Evolutionary conservation across 2,113 vertebrate genomes (phyloP), one percentile per base, ranked within the genome.

Genomic region (Sakesphorus luctuosus): DNA sequence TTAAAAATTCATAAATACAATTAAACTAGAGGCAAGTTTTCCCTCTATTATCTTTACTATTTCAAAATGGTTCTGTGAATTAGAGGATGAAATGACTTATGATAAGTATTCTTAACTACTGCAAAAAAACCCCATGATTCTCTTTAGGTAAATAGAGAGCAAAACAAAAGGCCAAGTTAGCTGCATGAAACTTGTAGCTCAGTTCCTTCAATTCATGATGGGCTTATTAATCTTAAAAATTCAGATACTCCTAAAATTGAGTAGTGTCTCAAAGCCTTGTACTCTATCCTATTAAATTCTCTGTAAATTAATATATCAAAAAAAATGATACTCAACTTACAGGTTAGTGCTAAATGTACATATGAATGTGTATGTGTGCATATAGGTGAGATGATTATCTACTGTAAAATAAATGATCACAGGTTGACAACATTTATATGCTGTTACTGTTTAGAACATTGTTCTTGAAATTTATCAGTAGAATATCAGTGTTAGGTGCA

Each of bases 111-210:
- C 4, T 61, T 73, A 91, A 61, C 26, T 65, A 40, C 19, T 26
- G 7, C n/a, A 67, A 56, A 47, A 47, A 94, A 65, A 0, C 0
- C 0, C 10, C 1, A 10, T 44, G 4, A 31, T 36, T 67, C 15
- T 52, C 18, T 66, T 73, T 31, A 36, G 19, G 29, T 73, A 35
- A 76, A 19, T 16, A 69, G 28, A 28, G 19, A 77, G 46, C 28
- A 74, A 84, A 94, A 73, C 7, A 81, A 46, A 89, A 81, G 35
- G 24, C 38, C 43, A 46, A 7, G 12, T 47, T 43, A 80, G 19
- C 7, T 77, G 43, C 62, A 28, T 61, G 21, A 73, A 73, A 63
- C 29, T 65, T 15, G 3, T n/a, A 29, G 47, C 29, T 46, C 61
- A 15, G 10, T 79, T 16, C 43, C 5, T 50, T 94, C 44, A 50